These are phyloP conservation scores for Andricus quercusramuli DNA, from an alignment of 2,888 invertebrate genomes.

Conservation along the genomic window DNA sequence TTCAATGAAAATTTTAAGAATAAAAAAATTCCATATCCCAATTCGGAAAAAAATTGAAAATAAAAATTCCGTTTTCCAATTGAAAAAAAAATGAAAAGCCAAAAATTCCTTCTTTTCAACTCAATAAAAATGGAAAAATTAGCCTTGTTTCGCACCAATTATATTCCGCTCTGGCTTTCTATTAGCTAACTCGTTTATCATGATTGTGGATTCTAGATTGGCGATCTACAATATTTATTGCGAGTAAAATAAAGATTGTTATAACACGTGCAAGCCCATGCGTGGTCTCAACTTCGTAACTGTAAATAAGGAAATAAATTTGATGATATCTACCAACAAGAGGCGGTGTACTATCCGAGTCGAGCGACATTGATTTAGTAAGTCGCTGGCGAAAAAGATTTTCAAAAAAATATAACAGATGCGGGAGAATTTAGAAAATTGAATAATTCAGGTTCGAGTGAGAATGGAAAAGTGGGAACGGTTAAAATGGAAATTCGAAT, in stretches of 20 bases:
- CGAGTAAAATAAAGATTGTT: conserved; percentile 33
- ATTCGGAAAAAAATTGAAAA: no score
- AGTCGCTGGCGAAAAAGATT: not conserved
- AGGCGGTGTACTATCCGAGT: conserved; percentile 29
- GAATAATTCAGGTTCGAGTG: not conserved
- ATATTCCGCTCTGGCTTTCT: not conserved
- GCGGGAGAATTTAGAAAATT: not conserved
- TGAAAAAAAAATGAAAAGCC: no score
- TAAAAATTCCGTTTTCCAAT: no score
- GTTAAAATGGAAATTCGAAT: no score
- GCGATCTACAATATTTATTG: conserved; percentile 32
- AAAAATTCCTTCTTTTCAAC: no score
- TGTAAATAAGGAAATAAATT: conserved; percentile 42
- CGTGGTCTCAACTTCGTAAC: conserved; percentile 31
- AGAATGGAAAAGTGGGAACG: not conserved
- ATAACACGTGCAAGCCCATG: conserved; percentile 38
- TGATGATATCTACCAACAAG: conserved; percentile 40
- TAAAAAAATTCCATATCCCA: no score
- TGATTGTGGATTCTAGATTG: conserved; percentile 32
- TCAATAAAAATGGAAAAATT: not conserved
- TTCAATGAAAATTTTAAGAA: no score
- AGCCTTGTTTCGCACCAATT: not conserved
- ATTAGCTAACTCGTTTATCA: conserved; percentile 7
- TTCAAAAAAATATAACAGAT: not conserved
- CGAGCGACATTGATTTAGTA: conserved; percentile 37